Base-by-base conservation (phyloP, 2,797 vertebrate species). In the Lacerta bilineata region DNA sequence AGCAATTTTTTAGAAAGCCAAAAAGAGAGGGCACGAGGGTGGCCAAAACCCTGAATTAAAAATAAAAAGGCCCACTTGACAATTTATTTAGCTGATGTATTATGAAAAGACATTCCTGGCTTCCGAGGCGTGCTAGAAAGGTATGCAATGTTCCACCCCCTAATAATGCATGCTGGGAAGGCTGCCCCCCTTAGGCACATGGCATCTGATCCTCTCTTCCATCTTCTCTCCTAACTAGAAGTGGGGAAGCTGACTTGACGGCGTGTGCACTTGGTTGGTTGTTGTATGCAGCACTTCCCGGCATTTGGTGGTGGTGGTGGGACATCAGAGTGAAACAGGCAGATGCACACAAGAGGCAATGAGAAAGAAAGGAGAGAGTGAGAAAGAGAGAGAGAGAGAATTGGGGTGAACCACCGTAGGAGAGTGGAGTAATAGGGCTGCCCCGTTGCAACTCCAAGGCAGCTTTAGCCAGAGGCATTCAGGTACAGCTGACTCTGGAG, bases 401-500 rank as follows among this genome's bases (percentile, higher is more conserved):
- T 61, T 90, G 90, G 92, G 94, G 90, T 88, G 71, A 93, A 94
- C 94, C 94, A 95, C 91, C 46, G 25, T 74, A 93, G 93, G 89
- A 92, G 94, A 89, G 89, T 1, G 69, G 92, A 87, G 94, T 86
- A 4, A 0, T 0, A 43, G 87, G 66, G 90, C 91, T 88, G 93
- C 71, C 90, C 93, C 3, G 15, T 89, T 89, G 72, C 78, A 43
- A 50, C 68, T 79, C 84, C 79, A 33, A 91, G 64, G 77, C 10
- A 71, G 87, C 4, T 66, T 96, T 98, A 99, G 96, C 99, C 98
- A 0, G 99, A 99, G 93, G 99, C 97, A 0, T 98, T 99, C 97
- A 99, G 99, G 96, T 99, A 99, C 80, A 99, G 98, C 96, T 99
- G 99, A 94, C 98, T 99, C 97, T 99, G 98, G 96, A 99, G 98